Base-by-base conservation (phyloP, 2,113 vertebrate species). In the Ctenodactylus gundi region DNA sequence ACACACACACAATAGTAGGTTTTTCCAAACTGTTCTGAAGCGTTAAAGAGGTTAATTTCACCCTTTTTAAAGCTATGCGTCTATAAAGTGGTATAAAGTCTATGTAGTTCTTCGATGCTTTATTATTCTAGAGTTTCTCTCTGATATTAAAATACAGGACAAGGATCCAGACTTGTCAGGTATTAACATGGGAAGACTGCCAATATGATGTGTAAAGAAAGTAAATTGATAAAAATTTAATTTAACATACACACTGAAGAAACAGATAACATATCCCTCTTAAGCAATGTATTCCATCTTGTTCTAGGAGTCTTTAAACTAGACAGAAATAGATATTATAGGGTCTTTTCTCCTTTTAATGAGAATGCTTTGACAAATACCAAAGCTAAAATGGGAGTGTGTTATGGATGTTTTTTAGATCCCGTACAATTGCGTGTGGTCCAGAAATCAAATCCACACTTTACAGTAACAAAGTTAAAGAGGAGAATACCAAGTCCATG, bases 81-180 rank as follows among this genome's bases (percentile, higher is more conserved):
- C 27, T 93, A 21, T 25, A 78, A 58, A 75, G 14, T 58, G 7
- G 12, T 82, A n/a, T n/a, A 82, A 85, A 31, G 0, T 76, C 21
- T 70, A 29, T n/a, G 73, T 81, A 62, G 65, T 85, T n/a, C 21
- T 78, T 90, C 62, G 88, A 91, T 64, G 41, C 2, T 6, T 9
- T 75, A 1, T 23, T 80, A 25, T 12, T 73, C 57, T 93, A 85
- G 72, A 88, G 68, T 91, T 93, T 92, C n/a, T n/a, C n/a, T n/a
- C 78, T 72, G 25, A 76, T 51, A 85, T 67, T 29, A 95, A 80
- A 75, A 12, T 39, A 83, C 3, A 68, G 65, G 67, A 75, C n/a
- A 90, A 53, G 31, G 15, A 70, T 67, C 36, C 20, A 12, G 10
- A 78, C 49, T 68, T 95, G 15, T 49, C 41, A 34, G 62, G 46